Percentiles rank a stretch among this genome's conserved stretches.
These are phyloP conservation scores for Ophion costatus DNA, from an alignment of 2,888 invertebrate species.

Conservation along the genomic window DNA sequence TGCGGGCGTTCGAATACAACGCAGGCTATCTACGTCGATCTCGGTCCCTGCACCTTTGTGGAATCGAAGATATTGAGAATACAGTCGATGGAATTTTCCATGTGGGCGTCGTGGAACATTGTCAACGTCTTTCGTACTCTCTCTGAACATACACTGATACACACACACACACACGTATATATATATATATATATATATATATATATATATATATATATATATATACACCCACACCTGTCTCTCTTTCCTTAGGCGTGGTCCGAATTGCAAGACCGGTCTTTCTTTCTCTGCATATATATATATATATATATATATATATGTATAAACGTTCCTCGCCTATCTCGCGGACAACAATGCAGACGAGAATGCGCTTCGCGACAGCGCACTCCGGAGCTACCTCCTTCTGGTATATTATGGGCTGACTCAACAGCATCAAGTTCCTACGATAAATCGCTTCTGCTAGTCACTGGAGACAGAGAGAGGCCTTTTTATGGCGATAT, in stretches of 20 bases:
- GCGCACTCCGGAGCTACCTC: conserved; percentile 29
- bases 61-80: conserved; percentile 44
- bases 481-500: too few relatives aligned
- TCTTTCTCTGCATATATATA: conserved; percentile 32
- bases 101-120: conserved; percentile 57
- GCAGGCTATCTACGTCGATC: background rate
- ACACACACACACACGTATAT: too few relatives aligned
- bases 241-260: conserved; percentile 55
- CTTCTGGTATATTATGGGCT: conserved; percentile 30
- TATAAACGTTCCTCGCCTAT: conserved; percentile 43
- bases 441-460: conserved; percentile 9
- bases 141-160: background rate
- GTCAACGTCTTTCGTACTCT: conserved; percentile 44
- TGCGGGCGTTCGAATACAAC: background rate
- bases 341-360: conserved; percentile 55
- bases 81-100: conserved; percentile 56
- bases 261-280: conserved; percentile 62
- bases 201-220: too few relatives aligned
- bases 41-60: conserved; percentile 7
- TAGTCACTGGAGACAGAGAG: too few relatives aligned
- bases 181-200: too few relatives aligned
- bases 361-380: conserved; percentile 56
- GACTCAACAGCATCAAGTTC: conserved; percentile 16
- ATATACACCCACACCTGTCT: background rate
- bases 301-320: conserved; percentile 5